Evolutionary conservation across 2,797 vertebrate genomes (phyloP), one percentile per base, ranked within the genome.

Genomic region (Acanthornis magna): DNA sequence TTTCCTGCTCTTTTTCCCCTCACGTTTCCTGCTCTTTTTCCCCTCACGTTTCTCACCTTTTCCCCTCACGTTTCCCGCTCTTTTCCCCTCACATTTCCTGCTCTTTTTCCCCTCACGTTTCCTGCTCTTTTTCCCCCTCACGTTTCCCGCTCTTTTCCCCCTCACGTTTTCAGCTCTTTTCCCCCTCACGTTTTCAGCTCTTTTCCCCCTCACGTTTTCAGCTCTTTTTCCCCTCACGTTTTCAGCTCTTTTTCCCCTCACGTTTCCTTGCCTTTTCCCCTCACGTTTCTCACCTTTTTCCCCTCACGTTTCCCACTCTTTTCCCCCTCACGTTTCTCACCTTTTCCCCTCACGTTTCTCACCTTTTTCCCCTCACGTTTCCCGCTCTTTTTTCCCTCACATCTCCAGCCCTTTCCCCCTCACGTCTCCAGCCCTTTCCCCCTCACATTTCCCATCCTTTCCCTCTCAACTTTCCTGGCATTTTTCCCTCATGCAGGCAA

Each of bases 131-230:
- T 36, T 36, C 10, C 34, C 34, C 26, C 47, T 68, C 66, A 22
- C 10, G 5, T 25, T 65, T 47, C 32, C 23, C 5, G 4, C 19
- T n/a, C 2, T 2, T 58, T 36, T 22, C 2, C 4, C 22, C 34
- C 36, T 76, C 36, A 61, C 2, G 0, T 13, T 62, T 51, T 5
- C 18, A 3, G 1, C 18, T 1, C 8, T 21, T 26, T 36, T 27
- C 19, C 3, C 51, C 12, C n/a, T 32, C 27, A 38, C 3, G 2
- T 8, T 70, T 70, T 11, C 34, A 20, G 0, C 45, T 7, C 0
- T 34, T 51, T 13, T 22, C 11, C 23, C 51, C 42, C n/a, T n/a
- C n/a, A n/a, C n/a, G n/a, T n/a, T n/a, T n/a, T 48, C 55, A 32
- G 6, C n/a, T 15, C 22, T 58, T 58, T n/a, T 23, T 8, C 21